Base-by-base conservation (phyloP, 2,888 invertebrate species). In the Fabriciana adippe region DNA sequence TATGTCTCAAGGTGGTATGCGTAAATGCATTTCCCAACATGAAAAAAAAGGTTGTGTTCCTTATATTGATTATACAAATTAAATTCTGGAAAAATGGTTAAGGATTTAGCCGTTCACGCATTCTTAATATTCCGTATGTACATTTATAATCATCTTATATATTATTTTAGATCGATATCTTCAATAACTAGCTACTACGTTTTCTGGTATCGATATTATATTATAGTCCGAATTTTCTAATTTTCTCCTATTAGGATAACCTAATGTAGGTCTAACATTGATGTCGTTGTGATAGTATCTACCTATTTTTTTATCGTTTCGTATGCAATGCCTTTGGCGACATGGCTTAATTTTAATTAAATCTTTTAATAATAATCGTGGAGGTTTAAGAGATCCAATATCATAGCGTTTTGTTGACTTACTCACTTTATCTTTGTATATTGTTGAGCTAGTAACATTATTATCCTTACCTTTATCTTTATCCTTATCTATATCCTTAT, bases 181-280 rank as follows among this genome's bases (percentile, higher is more conserved):
- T 26, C 3, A 26, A 26, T 26, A 26, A 26, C 59, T 54, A 45
- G 16, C 5, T 51, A 6, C 45, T 35, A 57, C 21, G n/a, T 55
- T 21, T 15, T 65, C 51, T 35, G 55, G 45, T 16, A 41, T 64
- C 35, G 61, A 53, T 51, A 55, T 18, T n/a, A 61, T 64, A 13
- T 55, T 48, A 8, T 35, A 48, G 48, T 62, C 18, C 11, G 48
- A 47, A 51, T 56, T 41, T 41, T 11, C 2, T 41, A 11, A 41
- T 41, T 41, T 56, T 53, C 56, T 35, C 15, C 15, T 45, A 15
- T n/a, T 6, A 26, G 26, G 26, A 31, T 53, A n/a, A 48, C 45
- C 6, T 26, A 72, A 1, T 11, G 73, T 73, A 14, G 73, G 73
- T 62, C 72, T 71, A 48, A 65, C 21, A 59, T 71, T 26, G 8